These are phyloP conservation scores for Scarus forsteni DNA, from an alignment of 2,797 vertebrate species.

Conservation along the genomic window DNA sequence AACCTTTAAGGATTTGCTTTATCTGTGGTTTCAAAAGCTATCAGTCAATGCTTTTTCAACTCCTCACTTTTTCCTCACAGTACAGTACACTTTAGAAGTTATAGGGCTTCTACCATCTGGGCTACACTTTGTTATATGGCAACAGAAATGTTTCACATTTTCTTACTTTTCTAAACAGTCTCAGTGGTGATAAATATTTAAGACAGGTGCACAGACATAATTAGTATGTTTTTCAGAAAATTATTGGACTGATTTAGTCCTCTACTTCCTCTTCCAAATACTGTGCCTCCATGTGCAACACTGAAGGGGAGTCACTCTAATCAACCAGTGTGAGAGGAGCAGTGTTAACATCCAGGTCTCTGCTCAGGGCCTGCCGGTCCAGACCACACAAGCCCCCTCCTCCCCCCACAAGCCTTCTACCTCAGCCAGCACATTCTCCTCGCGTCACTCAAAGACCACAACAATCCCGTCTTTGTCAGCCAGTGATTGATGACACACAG, in stretches of 20 bases:
- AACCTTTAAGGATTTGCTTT: too few species aligned
- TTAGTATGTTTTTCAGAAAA: not conserved
- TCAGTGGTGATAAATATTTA: too few species aligned
- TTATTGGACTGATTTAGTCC: not conserved
- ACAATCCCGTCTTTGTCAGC: conserved; percentile 75
- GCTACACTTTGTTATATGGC: too few species aligned
- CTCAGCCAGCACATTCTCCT: conserved; percentile 65
- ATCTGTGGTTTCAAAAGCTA: too few species aligned
- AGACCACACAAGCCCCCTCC: conserved; percentile 54
- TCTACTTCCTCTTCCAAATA: not conserved
- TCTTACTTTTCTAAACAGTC: too few species aligned
- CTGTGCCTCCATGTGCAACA: conserved; percentile 2
- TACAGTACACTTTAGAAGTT: too few species aligned
- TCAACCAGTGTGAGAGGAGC: conserved; percentile 65
- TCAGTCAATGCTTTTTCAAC: too few species aligned
- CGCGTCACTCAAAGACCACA: conserved; percentile 64
- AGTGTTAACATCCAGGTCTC: conserved; percentile 75
- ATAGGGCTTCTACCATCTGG: too few species aligned
- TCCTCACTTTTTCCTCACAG: too few species aligned
- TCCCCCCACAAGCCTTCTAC: conserved; percentile 20
- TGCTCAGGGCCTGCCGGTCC: conserved; percentile 51
- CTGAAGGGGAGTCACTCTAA: conserved; percentile 22
- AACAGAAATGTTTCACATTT: too few species aligned
- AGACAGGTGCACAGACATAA: too few species aligned
- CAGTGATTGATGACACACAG: conserved; percentile 80